Evolutionary conservation across 2,797 vertebrate genomes (phyloP), one percentile per base, ranked within the genome.

Genomic region (Pipistrellus nathusii): DNA sequence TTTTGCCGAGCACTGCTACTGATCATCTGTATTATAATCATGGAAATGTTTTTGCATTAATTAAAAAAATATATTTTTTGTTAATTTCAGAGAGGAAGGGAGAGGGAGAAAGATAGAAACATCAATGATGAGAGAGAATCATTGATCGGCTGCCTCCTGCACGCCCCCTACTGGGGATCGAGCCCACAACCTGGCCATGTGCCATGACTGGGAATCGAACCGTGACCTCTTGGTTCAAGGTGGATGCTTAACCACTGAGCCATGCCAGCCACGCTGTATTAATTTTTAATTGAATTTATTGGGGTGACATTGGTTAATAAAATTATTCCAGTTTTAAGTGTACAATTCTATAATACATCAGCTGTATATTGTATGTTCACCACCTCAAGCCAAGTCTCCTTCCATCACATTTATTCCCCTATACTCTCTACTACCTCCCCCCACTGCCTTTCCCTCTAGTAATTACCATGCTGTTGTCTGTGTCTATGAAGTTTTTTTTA

Each of bases 21-120:
- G 38, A 89, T 86, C 17, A 17, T 90, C 25, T 85, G 11, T 90
- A 64, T 77, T 71, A 85, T 10, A 66, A 89, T 55, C 69, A 44
- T 75, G n/a, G 18, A 64, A 75, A 71, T 77, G n/a, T 48, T 77
- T 53, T 27, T 48, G 32, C 18, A 87, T 91, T 95, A 48, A 80
- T 75, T 44, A 15, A 44, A 41, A 59, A 59, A 59, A 57, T 44
- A 25, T 59, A 25, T 12, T 59, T 59, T 59, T 59, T 57, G 57
- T 59, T 59, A 10, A 59, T 59, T 25, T 59, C 57, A 59, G 23
- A 59, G 57, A 59, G 57, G 23, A 59, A 59, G 10, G 57, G 57
- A 59, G 10, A 59, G 57, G 57, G 57, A 59, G 57, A 59, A 23
- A 59, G 57, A 59, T 44, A 44, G 57, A 59, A 59, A 59, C 57